phyloP scores from a whole-genome alignment of 2,888 invertebrate genomes.

The Lepeophtheirus nordmannii region DNA sequence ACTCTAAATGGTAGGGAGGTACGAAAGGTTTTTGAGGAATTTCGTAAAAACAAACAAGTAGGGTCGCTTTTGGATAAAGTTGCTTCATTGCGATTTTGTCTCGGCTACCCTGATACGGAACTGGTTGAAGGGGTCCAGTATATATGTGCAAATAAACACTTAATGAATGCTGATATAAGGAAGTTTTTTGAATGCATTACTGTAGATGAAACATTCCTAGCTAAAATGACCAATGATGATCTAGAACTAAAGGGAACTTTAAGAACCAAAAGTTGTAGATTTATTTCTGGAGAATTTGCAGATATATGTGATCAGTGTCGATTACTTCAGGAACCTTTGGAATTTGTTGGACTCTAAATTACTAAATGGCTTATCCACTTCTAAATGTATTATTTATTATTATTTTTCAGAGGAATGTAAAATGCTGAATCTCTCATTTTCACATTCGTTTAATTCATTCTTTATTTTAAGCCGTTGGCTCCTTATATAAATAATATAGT shows the following conservation, averaged over 20 bases:
- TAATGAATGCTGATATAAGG: neutral
- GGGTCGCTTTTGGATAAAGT: slow-evolving; percentile 18
- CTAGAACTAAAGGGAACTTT: slow-evolving; percentile 8
- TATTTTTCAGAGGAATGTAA: neutral
- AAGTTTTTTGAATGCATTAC: slow-evolving; percentile 10
- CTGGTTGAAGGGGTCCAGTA: neutral
- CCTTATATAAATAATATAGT: neutral
- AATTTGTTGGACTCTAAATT: slow-evolving; percentile 9
- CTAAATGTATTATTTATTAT: neutral
- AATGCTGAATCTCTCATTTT: neutral
- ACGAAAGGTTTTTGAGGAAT: slow-evolving; percentile 7
- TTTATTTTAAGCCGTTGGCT: slow-evolving; percentile 2
- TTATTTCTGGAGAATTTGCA: neutral
- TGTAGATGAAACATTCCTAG: slow-evolving; percentile 14
- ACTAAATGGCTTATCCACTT: neutral
- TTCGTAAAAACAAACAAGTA: slow-evolving; percentile 8
- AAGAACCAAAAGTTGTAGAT: slow-evolving; percentile 10
- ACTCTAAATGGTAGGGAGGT: slow-evolving; percentile 7
- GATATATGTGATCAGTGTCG: slow-evolving; percentile 23
- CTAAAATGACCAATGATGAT: slow-evolving; percentile 6
- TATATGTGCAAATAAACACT: slow-evolving; percentile 1
- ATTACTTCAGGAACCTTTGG: slow-evolving; percentile 17
- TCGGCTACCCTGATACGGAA: slow-evolving; percentile 22
- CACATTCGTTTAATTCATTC: slow-evolving; percentile 1
- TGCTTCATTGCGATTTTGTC: slow-evolving; percentile 16